Evolutionary conservation across 2,888 invertebrate species (phyloP).

Genomic region (Actias luna): DNA sequence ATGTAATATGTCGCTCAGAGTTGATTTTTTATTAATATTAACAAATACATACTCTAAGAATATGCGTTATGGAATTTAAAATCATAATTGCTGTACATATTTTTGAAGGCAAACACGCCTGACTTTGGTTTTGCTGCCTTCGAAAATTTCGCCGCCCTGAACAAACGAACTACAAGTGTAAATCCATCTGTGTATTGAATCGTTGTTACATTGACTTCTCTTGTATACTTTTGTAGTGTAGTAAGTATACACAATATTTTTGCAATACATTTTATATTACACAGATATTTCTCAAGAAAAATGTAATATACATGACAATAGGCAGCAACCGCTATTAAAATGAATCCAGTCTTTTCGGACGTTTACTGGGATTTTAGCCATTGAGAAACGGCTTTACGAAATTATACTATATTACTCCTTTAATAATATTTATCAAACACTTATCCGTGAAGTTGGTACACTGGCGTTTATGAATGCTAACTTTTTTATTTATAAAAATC

Average conservation of each 20-base stretch:
- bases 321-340: conserved; percentile 46
- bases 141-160: too few species aligned
- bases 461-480: too few species aligned
- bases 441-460: background rate
- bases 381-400: conserved; percentile 38
- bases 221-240: background rate
- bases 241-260: conserved; percentile 26
- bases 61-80: too few species aligned
- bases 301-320: conserved; percentile 54
- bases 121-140: too few species aligned
- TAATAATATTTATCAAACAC: background rate
- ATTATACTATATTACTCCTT: background rate
- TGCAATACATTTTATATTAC: conserved; percentile 46
- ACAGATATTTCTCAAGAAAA: conserved; percentile 63
- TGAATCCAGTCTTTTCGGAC: conserved; percentile 40
- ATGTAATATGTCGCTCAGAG: too few species aligned
- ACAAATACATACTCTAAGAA: too few species aligned
- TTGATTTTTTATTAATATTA: too few species aligned
- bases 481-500: too few species aligned
- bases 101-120: too few species aligned
- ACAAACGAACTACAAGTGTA: too few species aligned
- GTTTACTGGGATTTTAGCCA: conserved; percentile 32
- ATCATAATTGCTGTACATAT: too few species aligned
- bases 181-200: too few species aligned
- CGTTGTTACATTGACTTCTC: background rate